A percentile compares a stretch with the other conserved stretches of the same genome.
phyloP scores from a whole-genome alignment of 2,113 vertebrate species.

The Sapayoa aenigma region DNA sequence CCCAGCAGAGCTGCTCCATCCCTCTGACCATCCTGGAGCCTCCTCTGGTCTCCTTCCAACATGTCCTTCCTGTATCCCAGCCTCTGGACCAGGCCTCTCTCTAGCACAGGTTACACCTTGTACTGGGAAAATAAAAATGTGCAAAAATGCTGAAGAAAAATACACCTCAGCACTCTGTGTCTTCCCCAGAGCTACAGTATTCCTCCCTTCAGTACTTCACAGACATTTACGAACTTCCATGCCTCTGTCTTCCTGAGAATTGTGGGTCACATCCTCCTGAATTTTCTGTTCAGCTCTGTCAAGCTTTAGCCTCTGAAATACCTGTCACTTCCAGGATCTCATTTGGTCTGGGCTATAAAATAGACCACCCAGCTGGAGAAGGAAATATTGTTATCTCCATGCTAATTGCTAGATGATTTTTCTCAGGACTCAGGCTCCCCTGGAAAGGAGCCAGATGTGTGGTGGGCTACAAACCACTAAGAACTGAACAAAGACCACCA shows the following conservation, averaged over 20 bases:
- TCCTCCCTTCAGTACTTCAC: background rate
- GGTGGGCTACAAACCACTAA: background rate
- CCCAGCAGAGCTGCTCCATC: background rate
- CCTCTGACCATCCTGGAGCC: background rate
- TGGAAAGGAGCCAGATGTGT: constrained; percentile 26
- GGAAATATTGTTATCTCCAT: constrained; percentile 56
- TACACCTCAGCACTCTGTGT: background rate
- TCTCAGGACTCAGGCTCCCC: background rate
- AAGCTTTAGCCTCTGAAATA: constrained; percentile 39
- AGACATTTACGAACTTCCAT: background rate
- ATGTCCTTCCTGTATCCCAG: background rate
- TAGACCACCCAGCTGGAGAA: constrained; percentile 42
- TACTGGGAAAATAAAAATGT: background rate
- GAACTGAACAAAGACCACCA: background rate
- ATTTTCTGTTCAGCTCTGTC: background rate
- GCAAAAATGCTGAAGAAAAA: background rate
- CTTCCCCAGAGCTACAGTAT: background rate
- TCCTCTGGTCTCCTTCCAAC: background rate
- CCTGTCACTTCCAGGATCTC: constrained; percentile 60
- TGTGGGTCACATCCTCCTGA: background rate
- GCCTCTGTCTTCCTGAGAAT: background rate
- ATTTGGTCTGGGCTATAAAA: constrained; percentile 50
- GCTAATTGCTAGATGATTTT: constrained; percentile 52
- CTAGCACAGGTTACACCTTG: background rate
- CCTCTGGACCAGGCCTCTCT: background rate